These are phyloP conservation scores for Deilephila elpenor DNA, from an alignment of 2,888 invertebrate species.

Conservation along the genomic window DNA sequence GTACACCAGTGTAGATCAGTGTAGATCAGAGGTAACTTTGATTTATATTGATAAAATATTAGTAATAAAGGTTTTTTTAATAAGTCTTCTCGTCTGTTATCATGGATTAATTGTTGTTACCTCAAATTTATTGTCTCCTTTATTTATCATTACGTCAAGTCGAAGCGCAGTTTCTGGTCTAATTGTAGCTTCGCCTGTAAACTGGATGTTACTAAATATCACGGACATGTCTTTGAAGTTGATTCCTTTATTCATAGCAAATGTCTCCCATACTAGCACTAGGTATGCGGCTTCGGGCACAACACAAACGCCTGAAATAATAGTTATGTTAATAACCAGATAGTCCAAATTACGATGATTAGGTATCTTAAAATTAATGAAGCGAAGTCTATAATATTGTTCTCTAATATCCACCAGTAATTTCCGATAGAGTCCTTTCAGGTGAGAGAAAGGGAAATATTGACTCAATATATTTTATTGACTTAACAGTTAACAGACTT, in stretches of 20 bases:
- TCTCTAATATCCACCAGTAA: too few species aligned
- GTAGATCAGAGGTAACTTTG: too few species aligned
- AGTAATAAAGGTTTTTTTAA: constrained; percentile 33
- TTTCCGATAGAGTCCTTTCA: too few species aligned
- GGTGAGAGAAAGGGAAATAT: too few species aligned
- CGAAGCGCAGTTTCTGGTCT: constrained; percentile 37
- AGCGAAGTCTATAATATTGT: too few species aligned
- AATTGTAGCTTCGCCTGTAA: constrained; percentile 41
- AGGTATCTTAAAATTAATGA: too few species aligned
- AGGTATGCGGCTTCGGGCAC: constrained; percentile 87
- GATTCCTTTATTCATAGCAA: constrained; percentile 67
- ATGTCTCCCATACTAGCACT: constrained; percentile 77
- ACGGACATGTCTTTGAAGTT: constrained; percentile 56
- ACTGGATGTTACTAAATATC: constrained; percentile 42
- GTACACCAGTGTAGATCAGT: too few species aligned
- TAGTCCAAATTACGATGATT: too few species aligned
- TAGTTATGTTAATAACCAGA: background rate
- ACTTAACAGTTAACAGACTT: too few species aligned
- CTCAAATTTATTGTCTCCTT: constrained; percentile 49
- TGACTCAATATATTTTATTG: too few species aligned
- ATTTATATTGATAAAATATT: too few species aligned
- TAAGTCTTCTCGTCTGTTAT: constrained; percentile 26
- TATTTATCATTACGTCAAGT: constrained; percentile 44
- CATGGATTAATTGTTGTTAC: constrained; percentile 41
- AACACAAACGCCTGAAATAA: constrained; percentile 79